These are phyloP conservation scores for Sympetrum striolatum DNA, from an alignment of 2,888 invertebrate species.

Conservation along the genomic window DNA sequence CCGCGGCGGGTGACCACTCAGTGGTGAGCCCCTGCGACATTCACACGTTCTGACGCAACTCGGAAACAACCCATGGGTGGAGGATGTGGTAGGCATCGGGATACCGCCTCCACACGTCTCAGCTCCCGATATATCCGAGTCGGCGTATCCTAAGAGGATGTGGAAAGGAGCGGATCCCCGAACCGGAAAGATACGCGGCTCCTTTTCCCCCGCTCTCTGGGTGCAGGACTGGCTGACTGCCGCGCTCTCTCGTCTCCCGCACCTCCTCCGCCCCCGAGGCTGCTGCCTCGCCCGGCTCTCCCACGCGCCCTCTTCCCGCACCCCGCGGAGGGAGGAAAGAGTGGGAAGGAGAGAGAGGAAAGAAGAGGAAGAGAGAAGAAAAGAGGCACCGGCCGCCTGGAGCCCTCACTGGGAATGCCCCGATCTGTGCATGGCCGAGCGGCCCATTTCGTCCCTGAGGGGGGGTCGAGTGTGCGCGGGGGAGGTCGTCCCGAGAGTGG, in stretches of 20 bases:
- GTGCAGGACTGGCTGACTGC: slow-evolving; percentile 25
- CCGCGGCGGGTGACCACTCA: too few relatives aligned
- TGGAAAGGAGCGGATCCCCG: background rate
- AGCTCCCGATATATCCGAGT: too few relatives aligned
- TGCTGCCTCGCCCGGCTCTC: background rate
- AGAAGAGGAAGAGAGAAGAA: background rate
- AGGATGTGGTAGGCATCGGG: too few relatives aligned
- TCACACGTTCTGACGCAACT: too few relatives aligned
- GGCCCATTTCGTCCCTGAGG: background rate
- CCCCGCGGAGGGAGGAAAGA: background rate
- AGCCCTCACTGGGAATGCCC: slow-evolving; percentile 30
- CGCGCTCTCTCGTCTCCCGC: background rate
- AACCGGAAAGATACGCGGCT: background rate
- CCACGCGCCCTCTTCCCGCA: background rate
- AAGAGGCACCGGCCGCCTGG: background rate
- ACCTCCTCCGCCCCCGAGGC: background rate
- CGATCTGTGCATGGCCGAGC: background rate
- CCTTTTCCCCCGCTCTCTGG: slow-evolving; percentile 25
- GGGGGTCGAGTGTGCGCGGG: background rate
- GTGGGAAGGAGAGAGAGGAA: background rate
- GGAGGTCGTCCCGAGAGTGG: background rate
- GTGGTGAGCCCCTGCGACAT: too few relatives aligned
- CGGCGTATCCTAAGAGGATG: too few relatives aligned
- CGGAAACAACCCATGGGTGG: too few relatives aligned
- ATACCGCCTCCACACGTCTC: too few relatives aligned